These are phyloP conservation scores for Urocolius indicus DNA, from an alignment of 2,113 vertebrate species.

Conservation along the genomic window DNA sequence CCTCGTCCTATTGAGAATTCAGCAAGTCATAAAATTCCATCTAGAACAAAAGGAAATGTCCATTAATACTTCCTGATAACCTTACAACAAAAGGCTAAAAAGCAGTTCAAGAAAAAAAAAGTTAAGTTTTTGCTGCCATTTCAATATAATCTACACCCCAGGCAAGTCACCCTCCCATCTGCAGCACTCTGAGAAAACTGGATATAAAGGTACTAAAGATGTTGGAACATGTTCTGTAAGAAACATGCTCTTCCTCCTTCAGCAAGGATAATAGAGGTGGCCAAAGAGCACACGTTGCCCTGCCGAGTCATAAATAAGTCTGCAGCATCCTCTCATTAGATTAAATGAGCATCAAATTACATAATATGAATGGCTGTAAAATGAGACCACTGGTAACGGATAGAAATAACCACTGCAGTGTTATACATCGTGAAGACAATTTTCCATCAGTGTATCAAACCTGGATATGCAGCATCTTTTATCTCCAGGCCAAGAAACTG, in stretches of 20 bases:
- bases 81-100: background rate
- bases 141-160: background rate
- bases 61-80: constrained; percentile 11
- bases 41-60: constrained; percentile 43
- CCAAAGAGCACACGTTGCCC: background rate
- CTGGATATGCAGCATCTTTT: background rate
- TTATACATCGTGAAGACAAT: background rate
- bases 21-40: constrained; percentile 53
- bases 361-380: constrained; percentile 52
- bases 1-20: constrained; percentile 46
- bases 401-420: background rate
- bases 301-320: constrained; percentile 38
- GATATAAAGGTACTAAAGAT: background rate
- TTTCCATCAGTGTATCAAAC: constrained; percentile 28
- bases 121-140: background rate
- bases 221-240: background rate
- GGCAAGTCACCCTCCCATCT: background rate
- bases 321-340: constrained; percentile 62
- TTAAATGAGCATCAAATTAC: constrained; percentile 58
- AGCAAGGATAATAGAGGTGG: background rate
- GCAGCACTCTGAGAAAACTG: background rate
- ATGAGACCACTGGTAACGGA: constrained; percentile 20
- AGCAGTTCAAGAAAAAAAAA: background rate
- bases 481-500: constrained; percentile 48
- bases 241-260: background rate